Conservation (phyloP, 2,888 invertebrate species). For the Osedax fenrisi region DNA sequence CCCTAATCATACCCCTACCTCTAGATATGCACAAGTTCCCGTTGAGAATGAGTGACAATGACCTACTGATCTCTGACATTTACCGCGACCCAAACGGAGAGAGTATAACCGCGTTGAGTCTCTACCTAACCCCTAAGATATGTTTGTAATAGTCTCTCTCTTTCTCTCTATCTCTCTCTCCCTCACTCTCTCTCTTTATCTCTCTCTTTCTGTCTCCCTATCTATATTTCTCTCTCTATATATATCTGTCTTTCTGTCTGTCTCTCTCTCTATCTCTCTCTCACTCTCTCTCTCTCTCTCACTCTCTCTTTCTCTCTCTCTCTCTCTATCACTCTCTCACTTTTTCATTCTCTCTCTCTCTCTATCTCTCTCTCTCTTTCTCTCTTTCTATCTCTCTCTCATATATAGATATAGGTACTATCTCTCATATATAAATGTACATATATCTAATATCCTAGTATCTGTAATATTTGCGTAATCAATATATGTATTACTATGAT, state of each 20-base stretch:
- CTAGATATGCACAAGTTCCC: conserved; percentile 98
- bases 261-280: background rate
- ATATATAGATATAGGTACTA: too few relatives aligned
- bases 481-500: too few relatives aligned
- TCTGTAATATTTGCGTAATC: too few relatives aligned
- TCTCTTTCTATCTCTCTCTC: too few relatives aligned
- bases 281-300: background rate
- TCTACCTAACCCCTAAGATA: conserved; percentile 95
- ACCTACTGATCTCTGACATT: conserved; percentile 85
- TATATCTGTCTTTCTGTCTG: too few relatives aligned
- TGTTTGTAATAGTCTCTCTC: conserved; percentile 59
- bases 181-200: background rate
- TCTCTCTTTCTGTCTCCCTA: too few relatives aligned
- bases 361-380: too few relatives aligned
- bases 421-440: too few relatives aligned
- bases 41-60: conserved; percentile 94
- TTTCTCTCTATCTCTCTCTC: background rate
- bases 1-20: background rate
- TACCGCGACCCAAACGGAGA: conserved; percentile 83
- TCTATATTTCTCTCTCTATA: too few relatives aligned
- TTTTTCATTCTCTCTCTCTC: too few relatives aligned
- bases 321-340: too few relatives aligned
- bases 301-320: background rate
- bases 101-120: conserved; percentile 90
- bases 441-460: too few relatives aligned